Evolutionary conservation across 1,140 invertebrate species (phyloP).

Genomic region (Gryon sp.): DNA sequence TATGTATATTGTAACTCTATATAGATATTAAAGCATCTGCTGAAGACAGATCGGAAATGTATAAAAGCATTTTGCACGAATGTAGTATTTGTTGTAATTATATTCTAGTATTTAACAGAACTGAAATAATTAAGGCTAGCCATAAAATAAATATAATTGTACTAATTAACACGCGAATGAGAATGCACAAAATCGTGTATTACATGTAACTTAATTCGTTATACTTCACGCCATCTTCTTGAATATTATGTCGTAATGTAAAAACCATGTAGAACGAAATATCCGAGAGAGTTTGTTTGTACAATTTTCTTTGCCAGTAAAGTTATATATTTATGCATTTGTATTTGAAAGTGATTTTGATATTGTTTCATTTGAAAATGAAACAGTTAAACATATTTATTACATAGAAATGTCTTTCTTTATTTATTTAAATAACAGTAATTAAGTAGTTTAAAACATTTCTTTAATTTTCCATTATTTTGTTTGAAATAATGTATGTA

Average conservation of each 20-base stretch:
- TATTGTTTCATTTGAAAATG: no score
- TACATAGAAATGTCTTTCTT: no score
- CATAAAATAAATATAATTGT: conserved; percentile 56
- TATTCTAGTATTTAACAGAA: conserved; percentile 43
- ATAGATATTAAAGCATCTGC: conserved; percentile 5
- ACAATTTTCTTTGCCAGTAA: conserved; percentile 13
- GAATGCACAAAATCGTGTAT: conserved; percentile 22
- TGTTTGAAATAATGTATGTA: no score
- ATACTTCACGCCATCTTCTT: conserved; percentile 7
- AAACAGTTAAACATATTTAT: no score
- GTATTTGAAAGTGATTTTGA: no score
- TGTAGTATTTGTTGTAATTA: conserved; percentile 43
- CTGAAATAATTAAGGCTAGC: conserved; percentile 50
- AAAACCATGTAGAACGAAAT: conserved; percentile 20
- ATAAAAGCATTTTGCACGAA: conserved; percentile 27
- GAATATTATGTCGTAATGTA: conserved; percentile 14
- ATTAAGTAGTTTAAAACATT: no score
- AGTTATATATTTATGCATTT: no score
- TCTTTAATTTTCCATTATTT: no score
- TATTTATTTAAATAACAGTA: no score
- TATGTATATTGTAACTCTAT: no score
- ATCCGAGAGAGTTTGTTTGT: conserved; percentile 20
- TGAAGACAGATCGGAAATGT: conserved; percentile 25
- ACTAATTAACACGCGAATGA: conserved; percentile 52
- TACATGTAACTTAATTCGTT: conserved; percentile 29